Conservation (phyloP, 2,888 invertebrate genomes). For the Heteropelma amictum region DNA sequence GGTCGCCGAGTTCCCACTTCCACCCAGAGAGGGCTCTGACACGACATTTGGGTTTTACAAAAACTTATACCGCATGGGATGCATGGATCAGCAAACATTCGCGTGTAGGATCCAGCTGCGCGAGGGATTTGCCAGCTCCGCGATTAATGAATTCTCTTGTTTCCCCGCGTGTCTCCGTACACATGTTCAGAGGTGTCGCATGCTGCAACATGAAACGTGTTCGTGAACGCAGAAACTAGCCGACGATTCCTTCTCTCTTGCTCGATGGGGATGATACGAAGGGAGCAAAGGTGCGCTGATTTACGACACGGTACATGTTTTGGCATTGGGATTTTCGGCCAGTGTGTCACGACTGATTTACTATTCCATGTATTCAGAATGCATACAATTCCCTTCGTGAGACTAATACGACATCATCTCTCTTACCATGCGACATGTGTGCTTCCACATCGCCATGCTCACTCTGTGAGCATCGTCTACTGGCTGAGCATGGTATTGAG, state of each 20-base stretch:
- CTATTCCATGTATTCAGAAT: slow-evolving; percentile 46
- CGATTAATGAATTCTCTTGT: slow-evolving; percentile 73
- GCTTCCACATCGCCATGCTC: not conserved
- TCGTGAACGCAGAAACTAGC: slow-evolving; percentile 31
- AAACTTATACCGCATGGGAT: slow-evolving; percentile 6
- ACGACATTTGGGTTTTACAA: not conserved
- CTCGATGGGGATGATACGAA: slow-evolving; percentile 12
- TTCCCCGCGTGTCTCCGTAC: slow-evolving; percentile 9
- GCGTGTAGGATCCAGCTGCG: slow-evolving; percentile 67
- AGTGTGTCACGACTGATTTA: slow-evolving; percentile 61
- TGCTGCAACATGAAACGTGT: slow-evolving; percentile 45
- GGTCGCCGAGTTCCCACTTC: not conserved
- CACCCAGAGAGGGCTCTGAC: not conserved
- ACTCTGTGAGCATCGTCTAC: not conserved
- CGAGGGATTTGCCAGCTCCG: slow-evolving; percentile 74
- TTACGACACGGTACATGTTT: slow-evolving; percentile 65
- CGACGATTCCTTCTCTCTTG: not conserved
- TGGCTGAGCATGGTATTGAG: not conserved
- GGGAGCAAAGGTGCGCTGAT: slow-evolving; percentile 57
- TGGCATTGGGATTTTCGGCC: slow-evolving; percentile 66
- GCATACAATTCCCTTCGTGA: slow-evolving; percentile 26
- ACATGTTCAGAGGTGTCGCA: slow-evolving; percentile 9
- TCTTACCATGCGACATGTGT: not conserved
- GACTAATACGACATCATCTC: slow-evolving; percentile 45
- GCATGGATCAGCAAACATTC: slow-evolving; percentile 43